Percentiles rank a stretch among this genome's conserved stretches.
phyloP scores from a whole-genome alignment of 1,140 invertebrate species.

The Leptopilina boulardi region DNA sequence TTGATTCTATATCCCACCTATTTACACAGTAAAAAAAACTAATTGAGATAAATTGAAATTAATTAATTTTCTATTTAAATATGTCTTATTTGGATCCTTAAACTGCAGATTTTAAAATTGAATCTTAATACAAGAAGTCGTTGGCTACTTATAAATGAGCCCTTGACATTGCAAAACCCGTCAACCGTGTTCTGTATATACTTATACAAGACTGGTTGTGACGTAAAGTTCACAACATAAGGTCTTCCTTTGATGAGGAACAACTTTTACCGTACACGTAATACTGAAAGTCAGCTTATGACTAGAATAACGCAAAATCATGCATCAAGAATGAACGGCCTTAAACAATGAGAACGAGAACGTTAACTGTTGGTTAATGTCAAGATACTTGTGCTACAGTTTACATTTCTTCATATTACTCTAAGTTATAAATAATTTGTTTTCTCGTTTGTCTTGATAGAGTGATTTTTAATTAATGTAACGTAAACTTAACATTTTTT shows the following conservation, averaged over 20 bases:
- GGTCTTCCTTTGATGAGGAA: neutral
- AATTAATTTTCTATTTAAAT: no score
- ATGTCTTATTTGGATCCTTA: no score
- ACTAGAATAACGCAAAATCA: constrained; percentile 18
- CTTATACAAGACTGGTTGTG: constrained; percentile 1
- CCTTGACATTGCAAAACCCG: constrained; percentile 17
- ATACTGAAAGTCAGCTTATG: constrained; percentile 6
- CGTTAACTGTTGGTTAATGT: neutral
- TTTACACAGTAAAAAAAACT: no score
- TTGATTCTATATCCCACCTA: no score
- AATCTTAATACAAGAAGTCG: neutral
- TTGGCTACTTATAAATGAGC: neutral
- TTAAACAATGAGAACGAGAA: neutral
- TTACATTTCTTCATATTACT: neutral
- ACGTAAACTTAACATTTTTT: neutral
- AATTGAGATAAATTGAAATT: no score
- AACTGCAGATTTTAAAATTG: no score
- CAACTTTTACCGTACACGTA: constrained; percentile 13
- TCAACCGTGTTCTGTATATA: neutral
- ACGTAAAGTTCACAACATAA: constrained; percentile 12
- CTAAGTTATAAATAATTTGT: neutral
- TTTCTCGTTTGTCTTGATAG: neutral
- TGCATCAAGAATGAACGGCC: neutral
- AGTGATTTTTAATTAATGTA: neutral
- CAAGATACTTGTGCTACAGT: neutral